phyloP scores from a whole-genome alignment of 2,888 invertebrate species.

The Clivina fossor region DNA sequence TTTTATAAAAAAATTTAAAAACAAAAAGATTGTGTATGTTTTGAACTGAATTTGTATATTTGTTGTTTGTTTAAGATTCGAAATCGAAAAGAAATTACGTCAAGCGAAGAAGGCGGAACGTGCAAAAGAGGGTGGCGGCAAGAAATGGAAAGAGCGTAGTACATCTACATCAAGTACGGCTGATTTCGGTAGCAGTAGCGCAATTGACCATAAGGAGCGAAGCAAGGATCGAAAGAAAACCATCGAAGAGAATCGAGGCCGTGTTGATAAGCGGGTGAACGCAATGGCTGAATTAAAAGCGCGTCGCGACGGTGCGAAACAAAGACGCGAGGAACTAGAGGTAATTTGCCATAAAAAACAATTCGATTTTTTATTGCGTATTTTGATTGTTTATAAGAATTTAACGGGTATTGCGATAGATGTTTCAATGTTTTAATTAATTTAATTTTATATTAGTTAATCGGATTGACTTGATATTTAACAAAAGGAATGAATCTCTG shows the following conservation, averaged over 20 bases:
- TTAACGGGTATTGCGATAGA: too few species aligned
- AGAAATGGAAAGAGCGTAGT: conserved; percentile 58
- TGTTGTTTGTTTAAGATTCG: conserved; percentile 66
- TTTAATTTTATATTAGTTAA: too few species aligned
- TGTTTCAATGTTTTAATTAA: too few species aligned
- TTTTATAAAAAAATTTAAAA: not conserved
- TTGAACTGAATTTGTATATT: not conserved
- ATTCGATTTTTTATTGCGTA: too few species aligned
- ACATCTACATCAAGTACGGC: conserved; percentile 48
- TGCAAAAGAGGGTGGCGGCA: conserved; percentile 63
- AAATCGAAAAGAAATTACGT: conserved; percentile 91
- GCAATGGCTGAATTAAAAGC: conserved; percentile 93
- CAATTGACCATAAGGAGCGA: conserved; percentile 71
- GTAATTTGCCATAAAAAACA: too few species aligned
- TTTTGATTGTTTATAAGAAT: too few species aligned
- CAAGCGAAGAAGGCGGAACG: conserved; percentile 78
- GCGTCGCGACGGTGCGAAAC: conserved; percentile 83
- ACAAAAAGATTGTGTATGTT: conserved; percentile 6
- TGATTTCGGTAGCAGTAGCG: conserved; percentile 45
- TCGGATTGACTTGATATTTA: too few species aligned
- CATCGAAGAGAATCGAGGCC: conserved; percentile 81
- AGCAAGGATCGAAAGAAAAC: conserved; percentile 87
- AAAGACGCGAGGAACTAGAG: conserved; percentile 60
- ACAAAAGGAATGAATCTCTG: too few species aligned
- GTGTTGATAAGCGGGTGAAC: conserved; percentile 81